Conservation (phyloP, 2,888 invertebrate species). For the Chrysotoxum bicinctum region DNA sequence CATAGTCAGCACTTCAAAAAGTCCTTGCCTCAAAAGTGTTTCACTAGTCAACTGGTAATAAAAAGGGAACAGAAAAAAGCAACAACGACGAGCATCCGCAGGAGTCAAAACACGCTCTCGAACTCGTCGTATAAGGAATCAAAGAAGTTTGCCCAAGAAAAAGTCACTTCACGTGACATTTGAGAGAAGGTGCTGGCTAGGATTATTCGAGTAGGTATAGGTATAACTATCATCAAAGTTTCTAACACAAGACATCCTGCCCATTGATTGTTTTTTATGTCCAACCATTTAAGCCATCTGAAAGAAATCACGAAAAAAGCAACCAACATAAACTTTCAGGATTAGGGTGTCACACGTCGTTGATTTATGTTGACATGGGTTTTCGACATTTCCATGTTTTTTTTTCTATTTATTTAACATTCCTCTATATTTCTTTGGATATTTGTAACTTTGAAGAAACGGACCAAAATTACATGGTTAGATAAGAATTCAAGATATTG, state of each 20-base stretch:
- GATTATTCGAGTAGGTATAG: slow-evolving; percentile 17
- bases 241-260: slow-evolving; percentile 58
- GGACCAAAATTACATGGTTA: slow-evolving; percentile 34
- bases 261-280: slow-evolving; percentile 69
- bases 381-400: slow-evolving; percentile 64
- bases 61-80: slow-evolving; percentile 9
- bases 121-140: slow-evolving; percentile 29
- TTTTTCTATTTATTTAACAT: slow-evolving; percentile 41
- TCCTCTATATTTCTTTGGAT: slow-evolving; percentile 4
- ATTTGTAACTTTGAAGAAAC: slow-evolving; percentile 24
- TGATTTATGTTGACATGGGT: slow-evolving; percentile 73
- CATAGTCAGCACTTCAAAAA: slow-evolving; percentile 48
- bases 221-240: slow-evolving; percentile 67
- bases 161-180: slow-evolving; percentile 70
- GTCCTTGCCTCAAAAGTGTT: slow-evolving; percentile 32
- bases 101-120: slow-evolving; percentile 51
- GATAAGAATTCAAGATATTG: slow-evolving; percentile 59
- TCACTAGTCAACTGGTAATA: slow-evolving; percentile 36
- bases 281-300: slow-evolving; percentile 69
- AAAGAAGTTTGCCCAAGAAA: slow-evolving; percentile 64
- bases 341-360: slow-evolving; percentile 73
- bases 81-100: slow-evolving; percentile 12
- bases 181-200: slow-evolving; percentile 43
- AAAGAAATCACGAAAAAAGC: slow-evolving; percentile 57
- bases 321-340: slow-evolving; percentile 69